A percentile compares a stretch with the other conserved stretches of the same genome.
Conservation (phyloP, 2,888 invertebrate genomes). For the Drosophila formosana region DNA sequence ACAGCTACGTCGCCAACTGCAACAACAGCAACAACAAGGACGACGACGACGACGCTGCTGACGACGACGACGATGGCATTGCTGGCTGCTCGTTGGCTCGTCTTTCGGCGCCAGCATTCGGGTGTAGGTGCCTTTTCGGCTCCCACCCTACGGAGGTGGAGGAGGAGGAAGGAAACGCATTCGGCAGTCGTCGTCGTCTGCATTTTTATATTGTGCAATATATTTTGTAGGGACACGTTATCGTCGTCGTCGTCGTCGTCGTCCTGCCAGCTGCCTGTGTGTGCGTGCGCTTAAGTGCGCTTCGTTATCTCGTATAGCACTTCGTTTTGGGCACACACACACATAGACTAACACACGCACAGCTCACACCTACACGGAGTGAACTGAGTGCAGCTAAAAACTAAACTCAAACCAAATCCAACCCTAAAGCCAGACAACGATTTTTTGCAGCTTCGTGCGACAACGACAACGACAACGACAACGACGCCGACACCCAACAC, state of each 20-base stretch:
- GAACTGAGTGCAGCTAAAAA: constrained; percentile 63
- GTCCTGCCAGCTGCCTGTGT: constrained; percentile 24
- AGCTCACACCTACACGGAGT: constrained; percentile 30
- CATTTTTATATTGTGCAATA: constrained; percentile 80
- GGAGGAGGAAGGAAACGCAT: constrained; percentile 48
- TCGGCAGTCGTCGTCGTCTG: constrained; percentile 72
- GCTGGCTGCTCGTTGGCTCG: constrained; percentile 76
- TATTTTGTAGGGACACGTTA: constrained; percentile 74
- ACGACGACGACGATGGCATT: constrained; percentile 33
- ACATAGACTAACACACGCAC: constrained; percentile 34
- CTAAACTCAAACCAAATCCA: constrained; percentile 62
- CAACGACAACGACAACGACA: constrained; percentile 47
- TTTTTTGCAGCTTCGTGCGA: constrained; percentile 77
- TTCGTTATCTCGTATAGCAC: constrained; percentile 81
- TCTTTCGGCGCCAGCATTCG: constrained; percentile 63
- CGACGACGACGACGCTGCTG: constrained; percentile 3
- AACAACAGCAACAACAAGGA: constrained; percentile 20
- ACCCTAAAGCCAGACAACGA: constrained; percentile 70
- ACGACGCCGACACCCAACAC: constrained; percentile 71
- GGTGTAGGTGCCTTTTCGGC: constrained; percentile 73
- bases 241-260: constrained; percentile 40
- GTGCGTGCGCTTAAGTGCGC: constrained; percentile 76
- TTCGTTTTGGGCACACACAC: constrained; percentile 77
- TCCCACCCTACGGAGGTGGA: too few relatives aligned
- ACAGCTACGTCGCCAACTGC: constrained; percentile 49